Percentiles rank a stretch among this genome's conserved stretches.
phyloP scores from a whole-genome alignment of 2,797 vertebrate species.

The Parauchenoglanis punctatus region DNA sequence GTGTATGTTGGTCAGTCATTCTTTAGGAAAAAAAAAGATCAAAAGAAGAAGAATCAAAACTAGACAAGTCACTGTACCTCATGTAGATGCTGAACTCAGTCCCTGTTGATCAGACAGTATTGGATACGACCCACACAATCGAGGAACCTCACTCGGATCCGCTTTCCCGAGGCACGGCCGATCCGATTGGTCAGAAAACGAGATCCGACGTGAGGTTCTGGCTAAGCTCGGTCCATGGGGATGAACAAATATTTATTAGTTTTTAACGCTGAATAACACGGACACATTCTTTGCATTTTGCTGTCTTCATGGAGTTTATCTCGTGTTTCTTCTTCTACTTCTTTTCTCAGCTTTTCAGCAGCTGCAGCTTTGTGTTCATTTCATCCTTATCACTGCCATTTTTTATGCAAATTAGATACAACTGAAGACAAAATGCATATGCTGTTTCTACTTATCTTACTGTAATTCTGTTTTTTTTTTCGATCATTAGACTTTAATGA shows the following conservation, averaged over 20 bases:
- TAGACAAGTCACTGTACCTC: slow-evolving; percentile 89
- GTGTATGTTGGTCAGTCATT: slow-evolving; percentile 84
- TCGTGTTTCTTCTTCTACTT: slow-evolving; percentile 71
- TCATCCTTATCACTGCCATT: slow-evolving; percentile 85
- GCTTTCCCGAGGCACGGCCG: slow-evolving; percentile 21
- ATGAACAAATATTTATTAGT: slow-evolving; percentile 89
- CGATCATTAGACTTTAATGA: slow-evolving; percentile 85
- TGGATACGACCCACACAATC: slow-evolving; percentile 69
- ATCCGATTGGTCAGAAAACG: slow-evolving; percentile 51
- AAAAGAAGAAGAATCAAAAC: slow-evolving; percentile 63
- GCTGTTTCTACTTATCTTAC: slow-evolving; percentile 93
- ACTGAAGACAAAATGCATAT: slow-evolving; percentile 85
- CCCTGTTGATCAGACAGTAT: slow-evolving; percentile 73
- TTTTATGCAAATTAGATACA: slow-evolving; percentile 82
- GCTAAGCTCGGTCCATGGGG: slow-evolving; percentile 82
- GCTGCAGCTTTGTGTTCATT: slow-evolving; percentile 78
- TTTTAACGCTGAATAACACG: slow-evolving; percentile 80
- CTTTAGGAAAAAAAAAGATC: slow-evolving; percentile 59
- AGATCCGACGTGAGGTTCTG: slow-evolving; percentile 82
- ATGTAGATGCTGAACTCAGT: slow-evolving; percentile 83
- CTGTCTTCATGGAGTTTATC: slow-evolving; percentile 76
- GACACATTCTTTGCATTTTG: slow-evolving; percentile 76
- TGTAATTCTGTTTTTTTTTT: slow-evolving; percentile 83
- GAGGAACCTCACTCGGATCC: slow-evolving; percentile 70
- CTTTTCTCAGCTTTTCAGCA: slow-evolving; percentile 76